A percentile compares a stretch with the other conserved stretches of the same genome.
Conservation (phyloP, 2,888 invertebrate species). For the Eudemis profundana region DNA sequence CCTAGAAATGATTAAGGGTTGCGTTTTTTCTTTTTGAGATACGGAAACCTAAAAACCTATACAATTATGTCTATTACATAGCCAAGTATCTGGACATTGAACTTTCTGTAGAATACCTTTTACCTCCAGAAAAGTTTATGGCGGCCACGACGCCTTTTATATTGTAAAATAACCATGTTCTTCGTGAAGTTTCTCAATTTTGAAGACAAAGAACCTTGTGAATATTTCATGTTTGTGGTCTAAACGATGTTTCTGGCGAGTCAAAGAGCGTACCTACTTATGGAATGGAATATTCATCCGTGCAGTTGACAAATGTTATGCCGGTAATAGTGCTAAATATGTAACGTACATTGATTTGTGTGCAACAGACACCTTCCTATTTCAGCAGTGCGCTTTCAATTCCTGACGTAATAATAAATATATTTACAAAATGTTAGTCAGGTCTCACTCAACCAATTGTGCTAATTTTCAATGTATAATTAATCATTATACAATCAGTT, state of each 20-base stretch:
- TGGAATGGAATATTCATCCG: conserved; percentile 67
- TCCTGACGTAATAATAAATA: not conserved
- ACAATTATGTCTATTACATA: conserved; percentile 1
- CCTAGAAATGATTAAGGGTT: too few relatives aligned
- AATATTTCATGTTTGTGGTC: conserved; percentile 76
- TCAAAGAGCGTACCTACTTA: conserved; percentile 59
- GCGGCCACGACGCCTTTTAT: conserved; percentile 66
- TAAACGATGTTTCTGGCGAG: conserved; percentile 63
- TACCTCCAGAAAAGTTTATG: conserved; percentile 56
- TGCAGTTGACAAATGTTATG: conserved; percentile 49
- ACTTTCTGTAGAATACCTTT: conserved; percentile 23
- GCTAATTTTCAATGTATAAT: too few relatives aligned
- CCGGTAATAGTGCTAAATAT: conserved; percentile 27
- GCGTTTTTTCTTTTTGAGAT: too few relatives aligned
- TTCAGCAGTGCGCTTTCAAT: not conserved
- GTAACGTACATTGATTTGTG: conserved; percentile 27
- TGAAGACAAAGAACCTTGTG: conserved; percentile 69
- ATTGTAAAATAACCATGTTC: conserved; percentile 72
- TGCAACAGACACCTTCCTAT: conserved; percentile 16
- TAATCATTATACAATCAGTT: too few relatives aligned
- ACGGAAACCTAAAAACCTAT: too few relatives aligned
- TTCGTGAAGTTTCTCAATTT: conserved; percentile 71
- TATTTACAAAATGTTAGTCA: not conserved
- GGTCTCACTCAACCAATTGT: not conserved
- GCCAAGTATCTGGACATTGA: conserved; percentile 26